These are phyloP conservation scores for Barbus barbus DNA, from an alignment of 2,113 vertebrate species.

Conservation along the genomic window DNA sequence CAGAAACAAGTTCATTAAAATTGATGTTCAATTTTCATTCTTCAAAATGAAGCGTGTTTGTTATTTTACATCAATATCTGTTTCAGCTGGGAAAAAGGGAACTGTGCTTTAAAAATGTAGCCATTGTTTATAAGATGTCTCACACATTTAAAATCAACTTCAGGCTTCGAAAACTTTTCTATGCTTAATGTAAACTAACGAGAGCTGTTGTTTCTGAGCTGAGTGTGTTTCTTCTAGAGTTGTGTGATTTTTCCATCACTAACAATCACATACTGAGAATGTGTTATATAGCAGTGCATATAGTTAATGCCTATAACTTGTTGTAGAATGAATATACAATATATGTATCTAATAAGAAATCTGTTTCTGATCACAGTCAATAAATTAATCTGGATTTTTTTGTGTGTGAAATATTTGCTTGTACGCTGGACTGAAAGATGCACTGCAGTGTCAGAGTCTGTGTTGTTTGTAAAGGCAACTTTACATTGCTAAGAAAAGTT, in stretches of 20 bases:
- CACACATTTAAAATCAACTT: slow-evolving; percentile 9
- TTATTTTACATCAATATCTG: not conserved
- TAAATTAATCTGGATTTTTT: slow-evolving; percentile 2
- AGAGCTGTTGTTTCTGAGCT: not conserved
- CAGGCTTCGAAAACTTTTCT: not conserved
- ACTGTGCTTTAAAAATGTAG: not conserved
- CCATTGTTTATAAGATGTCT: not conserved
- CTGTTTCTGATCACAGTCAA: slow-evolving; percentile 12
- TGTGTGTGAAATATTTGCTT: not conserved
- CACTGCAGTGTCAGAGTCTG: too few species aligned
- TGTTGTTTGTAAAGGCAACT: too few species aligned
- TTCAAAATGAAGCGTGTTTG: slow-evolving; percentile 1
- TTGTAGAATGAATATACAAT: not conserved
- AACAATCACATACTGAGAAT: slow-evolving; percentile 13
- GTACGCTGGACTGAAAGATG: too few species aligned
- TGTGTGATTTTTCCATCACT: slow-evolving; percentile 2
- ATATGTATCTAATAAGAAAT: not conserved
- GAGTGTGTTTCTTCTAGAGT: slow-evolving; percentile 7
- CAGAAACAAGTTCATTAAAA: not conserved
- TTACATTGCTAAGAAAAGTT: too few species aligned
- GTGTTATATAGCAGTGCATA: not conserved
- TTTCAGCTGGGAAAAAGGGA: not conserved
- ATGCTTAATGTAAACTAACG: not conserved
- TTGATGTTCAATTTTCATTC: not conserved
- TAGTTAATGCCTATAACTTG: slow-evolving; percentile 10